These are phyloP conservation scores for Syngnathoides biaculeatus DNA, from an alignment of 2,113 vertebrate species.

Conservation along the genomic window DNA sequence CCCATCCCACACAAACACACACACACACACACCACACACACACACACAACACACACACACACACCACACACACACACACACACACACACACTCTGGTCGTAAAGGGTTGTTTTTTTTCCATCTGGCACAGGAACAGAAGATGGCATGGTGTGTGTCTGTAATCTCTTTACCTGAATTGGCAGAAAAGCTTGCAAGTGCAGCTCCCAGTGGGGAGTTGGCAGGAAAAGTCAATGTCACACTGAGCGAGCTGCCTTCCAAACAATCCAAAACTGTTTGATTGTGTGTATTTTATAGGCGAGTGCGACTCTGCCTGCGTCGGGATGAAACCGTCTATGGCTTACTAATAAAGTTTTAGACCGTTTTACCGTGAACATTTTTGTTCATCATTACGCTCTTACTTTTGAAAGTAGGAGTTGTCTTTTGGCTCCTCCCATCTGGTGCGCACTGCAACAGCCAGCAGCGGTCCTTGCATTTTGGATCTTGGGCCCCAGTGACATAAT, in stretches of 20 bases:
- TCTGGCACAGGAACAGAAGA: constrained; percentile 75
- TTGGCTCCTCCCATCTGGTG: not conserved
- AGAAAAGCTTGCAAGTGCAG: constrained; percentile 66
- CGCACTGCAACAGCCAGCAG: not conserved
- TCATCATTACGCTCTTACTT: not conserved
- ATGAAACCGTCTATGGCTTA: not conserved
- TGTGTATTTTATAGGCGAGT: constrained; percentile 24
- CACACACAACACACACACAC: no score
- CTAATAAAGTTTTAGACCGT: not conserved
- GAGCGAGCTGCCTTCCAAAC: constrained; percentile 60
- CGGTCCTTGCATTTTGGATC: no score
- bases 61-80: no score
- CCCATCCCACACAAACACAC: no score
- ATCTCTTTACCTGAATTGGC: constrained; percentile 80
- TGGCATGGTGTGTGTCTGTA: constrained; percentile 76
- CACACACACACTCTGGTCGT: no score
- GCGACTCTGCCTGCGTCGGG: not conserved
- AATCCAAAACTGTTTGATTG: constrained; percentile 19
- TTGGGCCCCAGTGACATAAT: no score
- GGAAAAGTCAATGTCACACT: constrained; percentile 69
- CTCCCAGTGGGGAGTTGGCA: constrained; percentile 68
- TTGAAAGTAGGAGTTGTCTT: not conserved
- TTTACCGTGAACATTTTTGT: not conserved
- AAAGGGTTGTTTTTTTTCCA: constrained; percentile 72
- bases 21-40: no score